Conservation (phyloP, 2,888 invertebrate genomes). For the Sarcophaga subvicina region DNA sequence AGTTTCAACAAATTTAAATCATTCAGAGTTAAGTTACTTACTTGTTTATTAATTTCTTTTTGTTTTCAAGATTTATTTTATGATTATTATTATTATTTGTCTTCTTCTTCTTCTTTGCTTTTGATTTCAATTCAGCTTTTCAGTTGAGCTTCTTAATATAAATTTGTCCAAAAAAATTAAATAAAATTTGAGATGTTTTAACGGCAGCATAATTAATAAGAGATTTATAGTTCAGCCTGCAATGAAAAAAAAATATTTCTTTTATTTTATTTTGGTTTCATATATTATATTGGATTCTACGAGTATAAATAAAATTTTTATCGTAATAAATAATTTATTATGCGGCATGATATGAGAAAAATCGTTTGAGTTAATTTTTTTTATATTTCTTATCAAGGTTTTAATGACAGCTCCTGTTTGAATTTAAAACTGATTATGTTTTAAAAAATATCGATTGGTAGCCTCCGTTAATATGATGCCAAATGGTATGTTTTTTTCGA, state of each 20-base stretch:
- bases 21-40: slow-evolving; percentile 18
- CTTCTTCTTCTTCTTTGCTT: neutral
- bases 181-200: slow-evolving; percentile 35
- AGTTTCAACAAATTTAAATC: neutral
- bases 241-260: slow-evolving; percentile 16
- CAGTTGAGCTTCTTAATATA: neutral
- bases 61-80: no score
- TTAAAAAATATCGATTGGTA: neutral
- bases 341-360: neutral
- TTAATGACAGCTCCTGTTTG: neutral
- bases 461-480: no score
- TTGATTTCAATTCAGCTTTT: neutral
- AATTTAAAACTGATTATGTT: neutral
- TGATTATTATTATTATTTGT: neutral
- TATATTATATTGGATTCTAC: no score
- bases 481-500: no score
- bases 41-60: slow-evolving; percentile 4
- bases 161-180: slow-evolving; percentile 30
- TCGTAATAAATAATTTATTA: neutral
- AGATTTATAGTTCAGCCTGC: slow-evolving; percentile 34
- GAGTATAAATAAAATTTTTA: neutral
- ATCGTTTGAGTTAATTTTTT: neutral
- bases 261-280: neutral
- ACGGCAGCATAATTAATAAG: slow-evolving; percentile 50
- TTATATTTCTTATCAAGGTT: slow-evolving; percentile 6